Conservation (phyloP, 2,888 invertebrate species). For the Sturmia bella region DNA sequence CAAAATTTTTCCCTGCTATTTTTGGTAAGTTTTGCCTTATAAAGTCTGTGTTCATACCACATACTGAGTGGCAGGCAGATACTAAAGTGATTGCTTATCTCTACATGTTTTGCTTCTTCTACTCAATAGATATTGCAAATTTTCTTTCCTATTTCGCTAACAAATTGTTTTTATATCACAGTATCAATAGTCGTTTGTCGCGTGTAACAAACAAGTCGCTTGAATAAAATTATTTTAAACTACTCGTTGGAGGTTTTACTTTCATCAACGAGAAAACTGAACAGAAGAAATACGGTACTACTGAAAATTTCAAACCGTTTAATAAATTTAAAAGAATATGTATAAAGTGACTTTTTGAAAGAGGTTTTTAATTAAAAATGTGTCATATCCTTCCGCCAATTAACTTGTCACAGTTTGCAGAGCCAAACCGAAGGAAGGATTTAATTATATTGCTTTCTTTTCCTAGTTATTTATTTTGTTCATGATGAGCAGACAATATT, state of each 20-base stretch:
- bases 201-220: slow-evolving; percentile 60
- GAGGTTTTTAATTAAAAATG: slow-evolving; percentile 45
- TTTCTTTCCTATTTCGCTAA: slow-evolving; percentile 43
- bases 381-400: slow-evolving; percentile 44
- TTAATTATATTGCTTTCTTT: no score
- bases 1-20: slow-evolving; percentile 22
- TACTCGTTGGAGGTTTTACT: background rate
- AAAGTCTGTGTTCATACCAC: slow-evolving; percentile 18
- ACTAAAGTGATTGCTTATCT: background rate
- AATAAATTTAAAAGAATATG: background rate
- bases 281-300: background rate
- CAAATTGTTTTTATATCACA: slow-evolving; percentile 46
- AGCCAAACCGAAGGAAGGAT: background rate
- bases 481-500: no score
- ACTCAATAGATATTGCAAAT: background rate
- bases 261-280: background rate
- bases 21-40: slow-evolving; percentile 30
- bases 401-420: background rate
- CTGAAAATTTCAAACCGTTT: background rate
- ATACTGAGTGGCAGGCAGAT: slow-evolving; percentile 34
- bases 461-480: no score
- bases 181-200: slow-evolving; percentile 38
- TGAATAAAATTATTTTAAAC: slow-evolving; percentile 13
- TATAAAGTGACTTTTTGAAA: background rate
- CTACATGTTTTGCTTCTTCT: background rate